phyloP scores from a whole-genome alignment of 2,113 vertebrate species.

The Grus americana region DNA sequence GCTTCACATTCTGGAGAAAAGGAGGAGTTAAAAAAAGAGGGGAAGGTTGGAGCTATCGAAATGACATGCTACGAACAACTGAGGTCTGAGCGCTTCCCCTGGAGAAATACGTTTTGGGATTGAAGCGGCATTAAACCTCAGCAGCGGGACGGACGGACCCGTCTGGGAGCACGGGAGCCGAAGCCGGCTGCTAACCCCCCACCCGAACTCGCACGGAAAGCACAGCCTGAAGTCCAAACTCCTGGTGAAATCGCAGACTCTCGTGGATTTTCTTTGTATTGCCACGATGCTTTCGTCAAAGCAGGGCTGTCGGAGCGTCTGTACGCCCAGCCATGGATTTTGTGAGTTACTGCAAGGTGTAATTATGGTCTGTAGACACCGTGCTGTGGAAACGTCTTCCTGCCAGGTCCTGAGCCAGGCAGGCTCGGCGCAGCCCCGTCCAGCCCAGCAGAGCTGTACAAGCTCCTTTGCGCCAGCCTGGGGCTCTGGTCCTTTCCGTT shows the following conservation, averaged over 20 bases:
- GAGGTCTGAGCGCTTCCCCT: background rate
- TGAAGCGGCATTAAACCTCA: background rate
- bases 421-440: background rate
- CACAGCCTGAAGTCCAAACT: background rate
- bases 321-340: fast-evolving
- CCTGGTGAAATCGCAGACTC: background rate
- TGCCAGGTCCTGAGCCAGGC: background rate
- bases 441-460: background rate
- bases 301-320: fast-evolving
- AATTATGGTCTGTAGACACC: background rate
- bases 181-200: background rate
- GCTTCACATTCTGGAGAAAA: background rate
- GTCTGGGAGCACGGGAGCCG: background rate
- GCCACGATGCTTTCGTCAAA: fast-evolving
- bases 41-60: background rate
- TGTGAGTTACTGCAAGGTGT: background rate
- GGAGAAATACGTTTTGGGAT: background rate
- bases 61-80: fast-evolving
- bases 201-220: too few species aligned
- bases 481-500: background rate
- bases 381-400: background rate
- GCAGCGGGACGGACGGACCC: background rate
- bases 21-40: background rate
- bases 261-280: background rate
- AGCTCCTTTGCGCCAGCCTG: background rate